Conservation (phyloP, 2,888 invertebrate genomes). For the Sicus ferrugineus region DNA sequence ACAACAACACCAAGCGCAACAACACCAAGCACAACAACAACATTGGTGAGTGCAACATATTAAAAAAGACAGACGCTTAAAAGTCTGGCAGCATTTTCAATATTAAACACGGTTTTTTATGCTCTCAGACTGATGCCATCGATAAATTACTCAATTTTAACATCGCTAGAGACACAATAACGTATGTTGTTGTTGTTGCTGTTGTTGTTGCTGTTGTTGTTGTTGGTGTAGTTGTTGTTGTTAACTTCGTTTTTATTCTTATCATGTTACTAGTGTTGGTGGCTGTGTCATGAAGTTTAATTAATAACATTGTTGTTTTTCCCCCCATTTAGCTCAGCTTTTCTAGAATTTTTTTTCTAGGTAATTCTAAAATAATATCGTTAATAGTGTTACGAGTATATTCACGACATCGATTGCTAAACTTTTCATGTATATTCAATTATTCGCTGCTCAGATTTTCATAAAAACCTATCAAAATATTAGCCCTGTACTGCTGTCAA, state of each 20-base stretch:
- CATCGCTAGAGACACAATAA: constrained; percentile 44
- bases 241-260: constrained; percentile 6
- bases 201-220: constrained; percentile 11
- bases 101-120: constrained; percentile 30
- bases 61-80: not conserved
- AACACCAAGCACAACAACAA: not conserved
- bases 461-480: no score
- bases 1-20: not conserved
- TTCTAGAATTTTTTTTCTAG: no score
- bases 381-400: no score
- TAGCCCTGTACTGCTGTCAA: no score
- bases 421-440: no score
- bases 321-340: no score
- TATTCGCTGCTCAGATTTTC: no score
- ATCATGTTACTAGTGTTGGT: not conserved
- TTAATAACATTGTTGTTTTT: constrained; percentile 11
- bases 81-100: not conserved
- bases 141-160: constrained; percentile 63
- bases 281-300: constrained; percentile 10
- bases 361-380: no score
- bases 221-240: constrained; percentile 9
- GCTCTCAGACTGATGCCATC: constrained; percentile 47
- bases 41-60: not conserved
- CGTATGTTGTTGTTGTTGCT: constrained; percentile 26
- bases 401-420: no score